Evolutionary conservation across 2,888 invertebrate species (phyloP), one percentile per base, ranked within the genome.

Genomic region (Fragum whitleyi): DNA sequence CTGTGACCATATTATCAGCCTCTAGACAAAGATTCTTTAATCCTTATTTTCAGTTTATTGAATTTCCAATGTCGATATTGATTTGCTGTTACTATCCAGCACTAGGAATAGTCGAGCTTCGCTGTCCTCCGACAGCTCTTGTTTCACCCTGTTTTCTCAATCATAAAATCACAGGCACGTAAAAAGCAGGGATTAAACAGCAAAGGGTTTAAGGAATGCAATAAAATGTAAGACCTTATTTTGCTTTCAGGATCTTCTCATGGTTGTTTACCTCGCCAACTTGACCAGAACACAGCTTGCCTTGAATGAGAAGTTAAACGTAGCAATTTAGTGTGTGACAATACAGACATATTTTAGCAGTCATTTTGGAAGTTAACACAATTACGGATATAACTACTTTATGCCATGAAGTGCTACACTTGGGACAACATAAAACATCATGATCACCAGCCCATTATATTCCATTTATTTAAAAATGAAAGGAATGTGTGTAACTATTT

Each of bases 261-360:
- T 99, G 99, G 98, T 98, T 57, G 96, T 98, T 90, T 98, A 99
- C 61, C 95, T 99, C 80, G 97, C 99, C 19, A 98, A 99, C 93
- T 95, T 99, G 80, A 97, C 98, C 92, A 98, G 98, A 95, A 98
- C 99, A 1, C 99, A 99, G 94, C 95, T 99, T 90, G 97, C 98
- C 92, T 95, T 99, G 74, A 98, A 99, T 94, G 99, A 99, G 95
- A 99, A 99, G 94, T 95, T 99, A 62, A 88, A 88, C 86, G 86
- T 82, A 21, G 68, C 76, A 39, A 59, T 79, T 53, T 79, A 82
- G 36, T 36, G 16, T 23, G 9, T 14, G 36, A 26, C 16, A 39
- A 11, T 42, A 36, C 39, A 26, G 2, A 21, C 32, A 28, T 21
- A 6, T 14, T 21, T 14, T 16, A 26, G 36, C 42, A 21, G 26